phyloP scores from a whole-genome alignment of 1,140 invertebrate genomes.

The Spodoptera frugiperda region DNA sequence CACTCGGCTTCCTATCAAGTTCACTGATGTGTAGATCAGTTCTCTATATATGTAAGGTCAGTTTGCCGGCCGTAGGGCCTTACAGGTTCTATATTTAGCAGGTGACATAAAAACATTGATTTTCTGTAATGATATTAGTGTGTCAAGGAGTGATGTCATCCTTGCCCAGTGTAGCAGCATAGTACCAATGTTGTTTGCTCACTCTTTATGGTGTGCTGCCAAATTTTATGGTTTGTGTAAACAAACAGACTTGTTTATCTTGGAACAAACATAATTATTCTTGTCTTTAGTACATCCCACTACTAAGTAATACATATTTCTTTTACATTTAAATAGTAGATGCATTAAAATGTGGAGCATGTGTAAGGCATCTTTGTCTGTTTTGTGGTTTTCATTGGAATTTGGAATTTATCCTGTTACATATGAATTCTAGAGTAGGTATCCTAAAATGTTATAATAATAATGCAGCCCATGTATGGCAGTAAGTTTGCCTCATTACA shows the following conservation, averaged over 20 bases:
- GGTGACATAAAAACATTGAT: conserved; percentile 5
- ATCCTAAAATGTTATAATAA: no score
- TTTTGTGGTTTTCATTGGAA: no score
- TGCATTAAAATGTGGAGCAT: no score
- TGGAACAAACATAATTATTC: background rate
- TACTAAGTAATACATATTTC: no score
- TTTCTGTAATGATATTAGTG: background rate
- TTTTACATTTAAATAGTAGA: no score
- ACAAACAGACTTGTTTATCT: conserved; percentile 23
- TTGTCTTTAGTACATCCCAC: background rate
- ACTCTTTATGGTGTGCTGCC: conserved; percentile 10
- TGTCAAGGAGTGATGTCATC: conserved; percentile 28
- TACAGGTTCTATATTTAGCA: background rate
- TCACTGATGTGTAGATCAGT: no score
- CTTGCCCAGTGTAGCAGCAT: background rate
- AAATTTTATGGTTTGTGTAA: conserved; percentile 25
- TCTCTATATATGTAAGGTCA: conserved; percentile 1
- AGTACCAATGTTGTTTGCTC: conserved; percentile 7
- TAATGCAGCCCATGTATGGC: no score
- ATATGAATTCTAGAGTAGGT: no score
- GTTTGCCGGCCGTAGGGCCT: background rate
- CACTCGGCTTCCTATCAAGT: background rate
- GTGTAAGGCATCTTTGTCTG: no score
- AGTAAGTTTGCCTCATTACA: no score
- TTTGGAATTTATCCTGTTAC: no score